Evolutionary conservation across 1,140 invertebrate genomes (phyloP).

Genomic region (Phocides pigmalion): DNA sequence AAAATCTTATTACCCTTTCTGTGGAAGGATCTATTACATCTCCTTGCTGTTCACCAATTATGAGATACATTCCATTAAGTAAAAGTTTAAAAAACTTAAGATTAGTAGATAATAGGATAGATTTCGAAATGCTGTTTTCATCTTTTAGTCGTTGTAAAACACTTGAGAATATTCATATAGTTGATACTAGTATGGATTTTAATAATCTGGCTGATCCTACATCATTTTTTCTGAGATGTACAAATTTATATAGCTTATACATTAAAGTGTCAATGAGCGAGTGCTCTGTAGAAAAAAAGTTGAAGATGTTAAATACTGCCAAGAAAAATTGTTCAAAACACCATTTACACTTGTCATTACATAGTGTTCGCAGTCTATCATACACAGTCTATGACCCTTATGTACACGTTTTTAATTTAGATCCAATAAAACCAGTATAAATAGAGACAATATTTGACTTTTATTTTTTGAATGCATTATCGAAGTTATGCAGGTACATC

Average conservation of each 20-base stretch:
- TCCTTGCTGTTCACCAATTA: conserved; percentile 40
- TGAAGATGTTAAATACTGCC: conserved; percentile 42
- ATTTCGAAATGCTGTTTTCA: conserved; percentile 40
- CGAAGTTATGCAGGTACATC: too few relatives aligned
- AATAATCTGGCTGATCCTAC: conserved; percentile 42
- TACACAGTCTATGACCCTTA: conserved; percentile 44
- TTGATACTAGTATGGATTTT: conserved; percentile 37
- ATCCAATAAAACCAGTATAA: conserved; percentile 52
- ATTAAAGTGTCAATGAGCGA: conserved; percentile 38
- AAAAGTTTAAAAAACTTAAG: conserved; percentile 55
- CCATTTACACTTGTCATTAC: conserved; percentile 45
- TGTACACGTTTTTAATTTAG: conserved; percentile 54
- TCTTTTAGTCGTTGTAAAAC: conserved; percentile 52
- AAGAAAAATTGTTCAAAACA: conserved; percentile 42
- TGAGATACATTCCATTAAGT: conserved; percentile 44
- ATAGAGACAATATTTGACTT: conserved; percentile 15
- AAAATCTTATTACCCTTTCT: conserved; percentile 55
- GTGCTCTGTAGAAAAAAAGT: conserved; percentile 24
- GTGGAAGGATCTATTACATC: conserved; percentile 39
- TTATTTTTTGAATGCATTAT: conserved; percentile 25
- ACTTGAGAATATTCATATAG: conserved; percentile 64
- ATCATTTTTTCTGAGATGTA: conserved; percentile 51
- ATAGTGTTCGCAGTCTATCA: not conserved
- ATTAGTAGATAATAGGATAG: conserved; percentile 33
- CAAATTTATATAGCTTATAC: conserved; percentile 57